Evolutionary conservation across 2,888 invertebrate species (phyloP).

Genomic region (Saturnia japonica): DNA sequence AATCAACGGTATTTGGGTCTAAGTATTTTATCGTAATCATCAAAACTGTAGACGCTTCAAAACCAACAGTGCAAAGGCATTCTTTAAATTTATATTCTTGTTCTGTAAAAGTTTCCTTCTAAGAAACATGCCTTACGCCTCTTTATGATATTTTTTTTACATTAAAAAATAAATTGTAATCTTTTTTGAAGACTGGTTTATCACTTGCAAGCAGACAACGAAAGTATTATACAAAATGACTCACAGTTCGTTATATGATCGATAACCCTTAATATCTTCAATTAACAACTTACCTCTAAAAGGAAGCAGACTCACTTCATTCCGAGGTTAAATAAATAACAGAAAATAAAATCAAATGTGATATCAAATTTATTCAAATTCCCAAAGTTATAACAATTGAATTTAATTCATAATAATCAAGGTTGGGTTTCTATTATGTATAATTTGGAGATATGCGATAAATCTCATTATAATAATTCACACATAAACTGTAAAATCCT

Average conservation of each 20-base stretch:
- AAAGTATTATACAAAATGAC: slow-evolving; percentile 28
- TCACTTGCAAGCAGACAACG: slow-evolving; percentile 27
- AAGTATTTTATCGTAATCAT: background rate
- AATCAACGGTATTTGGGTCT: background rate
- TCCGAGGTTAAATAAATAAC: slow-evolving; percentile 2
- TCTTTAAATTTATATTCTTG: background rate
- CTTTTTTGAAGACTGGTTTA: slow-evolving; percentile 20
- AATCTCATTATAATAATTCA: background rate
- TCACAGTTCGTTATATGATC: slow-evolving; percentile 30
- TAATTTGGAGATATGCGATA: background rate
- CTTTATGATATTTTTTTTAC: background rate
- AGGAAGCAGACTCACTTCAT: slow-evolving; percentile 9
- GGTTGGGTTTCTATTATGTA: background rate
- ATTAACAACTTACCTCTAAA: slow-evolving; percentile 8
- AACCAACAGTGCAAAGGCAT: background rate
- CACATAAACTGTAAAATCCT: too few species aligned
- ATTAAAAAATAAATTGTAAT: background rate
- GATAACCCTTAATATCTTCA: slow-evolving; percentile 25
- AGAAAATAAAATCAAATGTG: background rate
- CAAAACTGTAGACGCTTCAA: background rate
- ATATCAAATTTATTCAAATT: background rate
- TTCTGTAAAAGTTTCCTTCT: slow-evolving; percentile 3
- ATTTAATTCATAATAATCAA: slow-evolving; percentile 5
- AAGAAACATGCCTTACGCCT: background rate
- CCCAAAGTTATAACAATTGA: slow-evolving; percentile 8